Evolutionary conservation across 2,888 invertebrate genomes (phyloP).

Genomic region (Aspidapion aeneum): DNA sequence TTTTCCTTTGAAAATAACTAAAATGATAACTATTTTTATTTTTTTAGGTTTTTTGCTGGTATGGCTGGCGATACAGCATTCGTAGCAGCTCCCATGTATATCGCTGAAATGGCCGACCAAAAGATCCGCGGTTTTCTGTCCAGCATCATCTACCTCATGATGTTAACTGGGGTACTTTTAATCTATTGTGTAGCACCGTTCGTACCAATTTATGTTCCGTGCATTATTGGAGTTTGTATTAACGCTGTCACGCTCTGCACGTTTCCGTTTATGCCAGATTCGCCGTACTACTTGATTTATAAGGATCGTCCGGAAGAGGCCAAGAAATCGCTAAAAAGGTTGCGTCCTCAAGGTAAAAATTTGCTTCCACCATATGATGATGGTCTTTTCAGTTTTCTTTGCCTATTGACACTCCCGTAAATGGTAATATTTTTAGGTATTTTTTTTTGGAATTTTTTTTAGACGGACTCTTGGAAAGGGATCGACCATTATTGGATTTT

Average conservation of each 20-base stretch:
- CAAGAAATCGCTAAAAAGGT: constrained; percentile 35
- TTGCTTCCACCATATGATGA: too few species aligned
- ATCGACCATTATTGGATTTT: too few species aligned
- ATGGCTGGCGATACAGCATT: constrained; percentile 46
- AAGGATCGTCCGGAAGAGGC: constrained; percentile 40
- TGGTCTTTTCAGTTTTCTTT: too few species aligned
- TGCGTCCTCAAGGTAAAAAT: constrained; percentile 29
- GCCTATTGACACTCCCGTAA: too few species aligned
- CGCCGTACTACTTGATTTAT: constrained; percentile 44
- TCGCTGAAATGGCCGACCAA: constrained; percentile 46
- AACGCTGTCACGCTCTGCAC: constrained; percentile 37
- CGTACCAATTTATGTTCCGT: constrained; percentile 37
- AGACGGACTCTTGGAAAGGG: too few species aligned
- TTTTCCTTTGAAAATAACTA: too few species aligned
- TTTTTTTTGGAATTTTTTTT: too few species aligned
- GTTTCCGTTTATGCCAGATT: constrained; percentile 46
- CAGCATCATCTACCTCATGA: constrained; percentile 45
- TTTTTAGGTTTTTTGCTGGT: constrained; percentile 43
- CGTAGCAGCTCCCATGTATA: constrained; percentile 47
- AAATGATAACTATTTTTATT: too few species aligned
- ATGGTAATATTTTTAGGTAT: too few species aligned
- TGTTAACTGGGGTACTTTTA: constrained; percentile 44
- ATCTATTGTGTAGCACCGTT: constrained; percentile 43
- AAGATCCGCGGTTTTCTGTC: constrained; percentile 45
- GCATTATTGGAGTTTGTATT: constrained; percentile 30